Evolutionary conservation across 2,113 vertebrate genomes (phyloP), one percentile per base, ranked within the genome.

Genomic region (Sylvicapra grimmia): DNA sequence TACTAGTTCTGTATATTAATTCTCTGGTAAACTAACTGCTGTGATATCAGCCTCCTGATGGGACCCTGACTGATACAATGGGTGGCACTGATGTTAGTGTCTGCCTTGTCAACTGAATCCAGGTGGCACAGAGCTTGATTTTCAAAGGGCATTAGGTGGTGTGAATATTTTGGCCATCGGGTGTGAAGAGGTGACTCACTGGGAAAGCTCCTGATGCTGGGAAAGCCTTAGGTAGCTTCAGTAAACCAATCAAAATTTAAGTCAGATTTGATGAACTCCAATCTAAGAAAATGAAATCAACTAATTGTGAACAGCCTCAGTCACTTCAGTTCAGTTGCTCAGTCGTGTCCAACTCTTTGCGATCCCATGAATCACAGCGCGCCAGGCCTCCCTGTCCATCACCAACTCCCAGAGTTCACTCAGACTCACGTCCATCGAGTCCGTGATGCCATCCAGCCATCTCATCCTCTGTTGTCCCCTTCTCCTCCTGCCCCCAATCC

Each of bases 161-260:
- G 11, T 25, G 2, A 68, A n/a, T 68, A n/a, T 15, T 68, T n/a
- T n/a, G 33, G 63, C 8, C 16, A 19, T 68, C 0, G 2, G 16
- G n/a, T 68, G 16, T n/a, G 63, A n/a, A 68, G 33, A 68, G 31
- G 16, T 68, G 63, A 68, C 33, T n/a, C 63, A 68, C 33, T 68
- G 33, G 16, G 8, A 68, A 68, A n/a, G 63, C 1, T 16, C 61
- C 15, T 65, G 63, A n/a, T 65, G 63, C 31, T 65, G 63, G 7
- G 31, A 65, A 68, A 68, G 63, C 58, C 58, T 59, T 12, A 59
- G 58, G 58, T 59, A 59, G 58, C 4, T 61, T 29, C 29, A 16
- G 68, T 33, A 40, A 80, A 51, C 47, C 86, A 54, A 44, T 9
- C 19, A 23, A 61, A 53, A 44, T 44, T 72, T 88, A 94, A 63